These are phyloP conservation scores for Oreohelix idahoensis DNA, from an alignment of 1,140 invertebrate species.

Conservation along the genomic window DNA sequence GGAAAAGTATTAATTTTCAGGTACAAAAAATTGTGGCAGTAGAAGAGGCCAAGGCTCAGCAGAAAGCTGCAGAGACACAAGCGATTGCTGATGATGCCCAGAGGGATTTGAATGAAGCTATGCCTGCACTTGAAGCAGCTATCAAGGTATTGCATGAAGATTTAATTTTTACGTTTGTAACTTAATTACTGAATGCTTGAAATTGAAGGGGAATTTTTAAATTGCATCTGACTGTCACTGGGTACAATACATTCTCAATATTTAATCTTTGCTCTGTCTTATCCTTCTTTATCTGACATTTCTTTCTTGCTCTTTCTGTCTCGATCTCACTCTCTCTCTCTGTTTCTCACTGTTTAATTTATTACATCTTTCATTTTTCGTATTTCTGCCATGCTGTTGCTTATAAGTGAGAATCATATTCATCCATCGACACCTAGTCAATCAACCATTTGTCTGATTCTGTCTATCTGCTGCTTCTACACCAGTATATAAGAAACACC, in stretches of 20 bases:
- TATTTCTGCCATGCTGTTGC: too few relatives aligned
- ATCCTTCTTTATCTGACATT: too few relatives aligned
- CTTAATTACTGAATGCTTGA: too few relatives aligned
- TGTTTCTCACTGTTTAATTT: neutral
- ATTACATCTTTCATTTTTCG: neutral
- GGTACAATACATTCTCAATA: too few relatives aligned
- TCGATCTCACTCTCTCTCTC: neutral
- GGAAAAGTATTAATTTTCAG: slow-evolving; percentile 51
- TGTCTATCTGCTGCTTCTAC: too few relatives aligned
- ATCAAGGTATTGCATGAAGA: slow-evolving; percentile 73
- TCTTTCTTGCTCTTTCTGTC: neutral
- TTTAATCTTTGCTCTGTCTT: too few relatives aligned
- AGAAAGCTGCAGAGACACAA: slow-evolving; percentile 73
- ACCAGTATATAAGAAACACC: neutral
- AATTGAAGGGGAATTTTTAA: too few relatives aligned
- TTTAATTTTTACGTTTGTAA: too few relatives aligned
- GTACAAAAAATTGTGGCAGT: slow-evolving; percentile 71
- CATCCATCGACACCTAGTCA: too few relatives aligned
- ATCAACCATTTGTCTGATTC: too few relatives aligned
- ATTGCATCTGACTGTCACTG: too few relatives aligned
- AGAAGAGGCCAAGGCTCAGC: slow-evolving; percentile 71
- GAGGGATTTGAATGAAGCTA: slow-evolving; percentile 83
- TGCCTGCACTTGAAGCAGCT: slow-evolving; percentile 87
- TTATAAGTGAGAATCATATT: too few relatives aligned
- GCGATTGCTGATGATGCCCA: slow-evolving; percentile 73